phyloP scores from a whole-genome alignment of 2,888 invertebrate species.

The Rhagonycha lutea region DNA sequence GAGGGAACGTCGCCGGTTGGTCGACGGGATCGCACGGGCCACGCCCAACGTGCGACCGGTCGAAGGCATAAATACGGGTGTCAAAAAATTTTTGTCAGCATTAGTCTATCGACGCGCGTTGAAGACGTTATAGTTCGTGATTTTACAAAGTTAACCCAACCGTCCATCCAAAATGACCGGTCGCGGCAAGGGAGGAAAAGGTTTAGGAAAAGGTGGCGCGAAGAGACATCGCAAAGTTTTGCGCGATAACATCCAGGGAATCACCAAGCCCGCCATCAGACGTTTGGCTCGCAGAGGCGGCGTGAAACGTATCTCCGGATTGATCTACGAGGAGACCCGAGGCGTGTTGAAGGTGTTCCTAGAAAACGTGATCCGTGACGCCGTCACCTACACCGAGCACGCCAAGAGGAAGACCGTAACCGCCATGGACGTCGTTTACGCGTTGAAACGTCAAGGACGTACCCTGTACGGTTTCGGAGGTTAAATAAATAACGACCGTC shows the following conservation, averaged over 20 bases:
- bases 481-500: neutral
- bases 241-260: constrained; percentile 9
- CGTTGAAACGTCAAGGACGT: constrained; percentile 79
- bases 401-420: constrained; percentile 88
- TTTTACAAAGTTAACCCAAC: too few species aligned
- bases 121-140: too few species aligned
- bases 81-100: too few species aligned
- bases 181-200: neutral
- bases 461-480: constrained; percentile 63
- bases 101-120: too few species aligned
- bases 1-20: too few species aligned
- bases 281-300: constrained; percentile 81
- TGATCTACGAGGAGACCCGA: neutral
- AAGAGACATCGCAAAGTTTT: constrained; percentile 8
- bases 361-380: neutral
- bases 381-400: constrained; percentile 61
- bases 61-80: too few species aligned
- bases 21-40: too few species aligned
- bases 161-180: neutral
- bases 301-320: constrained; percentile 1
- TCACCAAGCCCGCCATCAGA: constrained; percentile 41
- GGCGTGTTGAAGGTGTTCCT: constrained; percentile 3
- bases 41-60: too few species aligned
- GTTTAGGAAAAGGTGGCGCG: constrained; percentile 6
- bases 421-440: constrained; percentile 87